Conservation (phyloP, 2,888 invertebrate genomes). For the Epistrophe eligans region DNA sequence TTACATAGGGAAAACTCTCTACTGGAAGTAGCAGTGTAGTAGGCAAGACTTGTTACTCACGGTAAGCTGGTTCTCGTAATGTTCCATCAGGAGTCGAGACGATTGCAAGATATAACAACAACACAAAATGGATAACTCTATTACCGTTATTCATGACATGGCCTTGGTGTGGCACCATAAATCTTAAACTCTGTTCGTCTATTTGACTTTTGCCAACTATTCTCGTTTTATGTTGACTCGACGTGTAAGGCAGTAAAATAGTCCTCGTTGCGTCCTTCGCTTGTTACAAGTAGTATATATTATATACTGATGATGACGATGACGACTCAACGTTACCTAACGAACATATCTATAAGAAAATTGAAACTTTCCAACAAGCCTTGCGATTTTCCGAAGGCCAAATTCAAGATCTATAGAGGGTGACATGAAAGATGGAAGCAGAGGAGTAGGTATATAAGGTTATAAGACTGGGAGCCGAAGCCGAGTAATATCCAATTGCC, state of each 20-base stretch:
- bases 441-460: neutral
- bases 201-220: slow-evolving; percentile 62
- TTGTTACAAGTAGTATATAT: slow-evolving; percentile 49
- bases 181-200: slow-evolving; percentile 56
- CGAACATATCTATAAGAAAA: slow-evolving; percentile 26
- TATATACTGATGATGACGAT: neutral
- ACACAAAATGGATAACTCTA: slow-evolving; percentile 11
- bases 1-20: slow-evolving; percentile 47
- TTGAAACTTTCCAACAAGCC: slow-evolving; percentile 56
- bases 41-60: slow-evolving; percentile 40
- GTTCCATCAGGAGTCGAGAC: slow-evolving; percentile 15
- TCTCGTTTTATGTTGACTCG: slow-evolving; percentile 56
- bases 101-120: slow-evolving; percentile 7
- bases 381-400: slow-evolving; percentile 29
- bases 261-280: slow-evolving; percentile 20
- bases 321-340: slow-evolving; percentile 1
- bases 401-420: slow-evolving; percentile 30
- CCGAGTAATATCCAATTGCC: slow-evolving; percentile 63
- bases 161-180: slow-evolving; percentile 31
- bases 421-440: slow-evolving; percentile 5
- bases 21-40: neutral
- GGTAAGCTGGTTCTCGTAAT: slow-evolving; percentile 15
- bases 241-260: slow-evolving; percentile 53
- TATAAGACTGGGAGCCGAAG: slow-evolving; percentile 3
- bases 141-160: slow-evolving; percentile 48